Conservation (phyloP, 2,113 vertebrate genomes). For the Poeciliopsis occidentalis region DNA sequence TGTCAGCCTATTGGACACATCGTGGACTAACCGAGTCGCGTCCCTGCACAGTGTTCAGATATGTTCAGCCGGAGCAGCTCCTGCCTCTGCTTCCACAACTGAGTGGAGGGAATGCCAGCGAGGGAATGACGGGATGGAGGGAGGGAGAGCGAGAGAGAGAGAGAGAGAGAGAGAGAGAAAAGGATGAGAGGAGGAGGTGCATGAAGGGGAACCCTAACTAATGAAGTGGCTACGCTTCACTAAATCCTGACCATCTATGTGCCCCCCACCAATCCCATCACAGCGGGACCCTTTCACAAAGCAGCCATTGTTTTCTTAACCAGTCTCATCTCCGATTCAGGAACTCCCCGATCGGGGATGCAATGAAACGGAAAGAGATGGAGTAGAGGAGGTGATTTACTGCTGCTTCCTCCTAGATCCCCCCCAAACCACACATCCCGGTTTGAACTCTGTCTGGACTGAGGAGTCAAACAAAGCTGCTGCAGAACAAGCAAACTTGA, state of each 20-base stretch:
- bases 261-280: slow-evolving; percentile 56
- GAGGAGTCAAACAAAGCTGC: background rate
- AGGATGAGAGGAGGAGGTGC: slow-evolving; percentile 44
- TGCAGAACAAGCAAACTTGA: background rate
- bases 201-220: slow-evolving; percentile 67
- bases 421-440: background rate
- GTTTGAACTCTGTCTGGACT: background rate
- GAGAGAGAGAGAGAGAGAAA: background rate
- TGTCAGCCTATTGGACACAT: slow-evolving; percentile 12
- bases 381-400: slow-evolving; percentile 5
- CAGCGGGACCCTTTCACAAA: slow-evolving; percentile 70
- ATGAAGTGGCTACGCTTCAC: slow-evolving; percentile 72
- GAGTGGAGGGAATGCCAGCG: slow-evolving; percentile 29
- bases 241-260: slow-evolving; percentile 40
- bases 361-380: slow-evolving; percentile 26
- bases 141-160: slow-evolving; percentile 2
- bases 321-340: slow-evolving; percentile 19
- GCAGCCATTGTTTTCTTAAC: slow-evolving; percentile 69
- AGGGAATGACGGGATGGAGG: slow-evolving; percentile 26
- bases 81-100: slow-evolving; percentile 47
- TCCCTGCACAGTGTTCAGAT: background rate
- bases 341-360: slow-evolving; percentile 40
- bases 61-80: slow-evolving; percentile 19
- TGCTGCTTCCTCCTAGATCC: slow-evolving; percentile 30
- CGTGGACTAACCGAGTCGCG: background rate